Evolutionary conservation across 2,113 vertebrate genomes (phyloP).

Genomic region (Podarcis muralis): DNA sequence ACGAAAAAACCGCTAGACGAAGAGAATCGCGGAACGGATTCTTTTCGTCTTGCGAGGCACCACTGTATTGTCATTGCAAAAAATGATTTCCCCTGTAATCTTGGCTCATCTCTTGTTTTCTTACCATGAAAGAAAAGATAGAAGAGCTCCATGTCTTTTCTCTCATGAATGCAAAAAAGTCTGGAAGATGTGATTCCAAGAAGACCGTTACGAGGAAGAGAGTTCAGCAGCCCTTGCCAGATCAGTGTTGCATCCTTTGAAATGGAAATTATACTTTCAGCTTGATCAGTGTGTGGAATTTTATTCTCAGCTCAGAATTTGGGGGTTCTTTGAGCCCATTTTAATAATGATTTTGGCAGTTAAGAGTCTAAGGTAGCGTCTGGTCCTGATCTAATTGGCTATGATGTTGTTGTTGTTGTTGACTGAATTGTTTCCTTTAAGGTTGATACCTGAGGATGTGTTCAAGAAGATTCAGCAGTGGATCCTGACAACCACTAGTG

Average conservation of each 20-base stretch:
- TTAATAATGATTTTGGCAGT: background rate
- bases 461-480: constrained; percentile 64
- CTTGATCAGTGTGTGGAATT: background rate
- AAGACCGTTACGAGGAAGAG: background rate
- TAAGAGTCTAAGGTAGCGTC: background rate
- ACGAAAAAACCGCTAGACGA: too few relatives aligned
- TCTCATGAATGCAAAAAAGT: background rate
- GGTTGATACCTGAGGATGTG: constrained; percentile 31
- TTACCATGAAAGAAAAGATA: background rate
- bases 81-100: background rate
- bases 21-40: too few relatives aligned
- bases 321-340: too few relatives aligned
- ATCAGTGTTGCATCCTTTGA: background rate
- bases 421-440: constrained; percentile 37
- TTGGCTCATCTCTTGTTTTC: background rate
- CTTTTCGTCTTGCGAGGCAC: too few relatives aligned
- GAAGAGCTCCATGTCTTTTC: background rate
- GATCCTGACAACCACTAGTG: constrained; percentile 58
- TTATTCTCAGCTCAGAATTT: background rate
- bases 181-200: background rate
- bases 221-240: background rate
- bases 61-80: background rate
- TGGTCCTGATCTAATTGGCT: background rate
- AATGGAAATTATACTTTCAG: background rate
- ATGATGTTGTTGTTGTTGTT: background rate